Evolutionary conservation across 2,113 vertebrate species (phyloP).

Genomic region (Phalacrocorax aristotelis): DNA sequence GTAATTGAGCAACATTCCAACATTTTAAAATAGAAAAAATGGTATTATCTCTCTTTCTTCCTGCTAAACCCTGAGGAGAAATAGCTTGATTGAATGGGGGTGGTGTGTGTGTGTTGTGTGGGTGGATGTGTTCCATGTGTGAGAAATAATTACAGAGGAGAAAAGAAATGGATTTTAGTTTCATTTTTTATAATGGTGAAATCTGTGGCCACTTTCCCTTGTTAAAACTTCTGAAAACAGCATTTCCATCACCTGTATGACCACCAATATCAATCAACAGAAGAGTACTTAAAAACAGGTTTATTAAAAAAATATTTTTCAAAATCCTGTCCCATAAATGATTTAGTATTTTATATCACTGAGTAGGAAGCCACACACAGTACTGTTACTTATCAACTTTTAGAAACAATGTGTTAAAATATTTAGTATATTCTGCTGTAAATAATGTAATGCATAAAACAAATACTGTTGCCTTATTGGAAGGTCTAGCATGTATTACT

Average conservation of each 20-base stretch:
- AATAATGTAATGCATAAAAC: background rate
- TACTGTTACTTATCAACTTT: background rate
- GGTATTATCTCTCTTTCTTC: background rate
- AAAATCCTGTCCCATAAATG: background rate
- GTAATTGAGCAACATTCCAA: background rate
- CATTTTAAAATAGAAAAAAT: background rate
- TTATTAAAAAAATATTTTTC: background rate
- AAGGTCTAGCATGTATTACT: background rate
- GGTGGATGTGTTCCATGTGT: background rate
- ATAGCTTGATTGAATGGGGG: background rate
- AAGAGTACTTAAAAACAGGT: background rate
- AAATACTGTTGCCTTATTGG: background rate
- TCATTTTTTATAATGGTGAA: background rate
- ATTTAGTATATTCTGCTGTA: background rate
- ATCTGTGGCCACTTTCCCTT: background rate
- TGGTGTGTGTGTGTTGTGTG: fast-evolving
- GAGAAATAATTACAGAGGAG: background rate
- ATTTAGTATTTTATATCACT: background rate
- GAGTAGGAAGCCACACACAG: background rate
- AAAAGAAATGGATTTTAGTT: background rate
- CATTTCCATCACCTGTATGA: background rate
- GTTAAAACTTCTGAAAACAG: background rate
- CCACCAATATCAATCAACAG: background rate
- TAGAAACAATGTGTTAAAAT: background rate
- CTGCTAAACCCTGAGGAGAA: background rate